These are phyloP conservation scores for Morus bassanus DNA, from an alignment of 2,797 vertebrate species.

Conservation along the genomic window DNA sequence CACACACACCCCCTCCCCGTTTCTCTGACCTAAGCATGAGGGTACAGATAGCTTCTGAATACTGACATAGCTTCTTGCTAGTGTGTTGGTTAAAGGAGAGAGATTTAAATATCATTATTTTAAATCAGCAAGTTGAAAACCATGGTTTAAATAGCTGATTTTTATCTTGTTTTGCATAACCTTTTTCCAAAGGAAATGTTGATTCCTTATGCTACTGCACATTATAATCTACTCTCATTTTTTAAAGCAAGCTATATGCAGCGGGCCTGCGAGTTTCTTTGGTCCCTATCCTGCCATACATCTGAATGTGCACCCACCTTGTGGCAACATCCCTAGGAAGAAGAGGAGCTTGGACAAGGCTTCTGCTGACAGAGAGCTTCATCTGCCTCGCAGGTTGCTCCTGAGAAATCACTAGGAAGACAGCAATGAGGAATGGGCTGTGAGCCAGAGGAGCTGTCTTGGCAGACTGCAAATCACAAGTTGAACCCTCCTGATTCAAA, in stretches of 20 bases:
- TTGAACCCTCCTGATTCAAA: neutral
- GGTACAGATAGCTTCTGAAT: neutral
- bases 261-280: accelerated
- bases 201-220: neutral
- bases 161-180: neutral
- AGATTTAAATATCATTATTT: neutral
- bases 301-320: neutral
- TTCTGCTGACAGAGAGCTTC: accelerated
- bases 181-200: neutral
- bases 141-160: neutral
- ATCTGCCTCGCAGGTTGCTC: neutral
- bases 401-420: neutral
- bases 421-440: neutral
- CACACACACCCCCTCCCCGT: neutral
- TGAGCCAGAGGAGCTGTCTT: neutral
- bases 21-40: neutral
- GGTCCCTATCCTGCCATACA: neutral
- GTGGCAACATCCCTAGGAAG: neutral
- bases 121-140: neutral
- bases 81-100: neutral
- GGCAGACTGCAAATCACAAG: neutral
- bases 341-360: neutral
- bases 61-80: neutral
- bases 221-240: neutral
- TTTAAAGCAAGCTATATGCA: neutral